A percentile compares a stretch with the other conserved stretches of the same genome.
phyloP scores from a whole-genome alignment of 2,888 invertebrate species.

The Malthinus flaveolus region DNA sequence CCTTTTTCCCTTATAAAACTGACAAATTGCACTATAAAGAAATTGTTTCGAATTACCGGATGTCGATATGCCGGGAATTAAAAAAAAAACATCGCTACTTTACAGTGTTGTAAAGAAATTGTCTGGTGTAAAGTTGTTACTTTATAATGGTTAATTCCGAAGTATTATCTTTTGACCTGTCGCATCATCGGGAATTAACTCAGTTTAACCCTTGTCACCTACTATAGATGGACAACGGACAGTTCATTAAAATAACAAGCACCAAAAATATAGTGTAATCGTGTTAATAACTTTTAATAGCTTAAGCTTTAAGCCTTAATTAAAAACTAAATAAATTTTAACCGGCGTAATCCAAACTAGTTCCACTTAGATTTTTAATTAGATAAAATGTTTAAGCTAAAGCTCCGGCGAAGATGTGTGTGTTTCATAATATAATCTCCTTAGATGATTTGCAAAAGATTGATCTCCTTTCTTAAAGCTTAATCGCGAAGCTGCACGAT shows the following conservation, averaged over 20 bases:
- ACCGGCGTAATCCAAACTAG: not conserved
- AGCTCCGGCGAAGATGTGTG: too few species aligned
- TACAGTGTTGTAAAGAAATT: not conserved
- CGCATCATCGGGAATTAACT: constrained; percentile 31
- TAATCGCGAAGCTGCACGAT: not conserved
- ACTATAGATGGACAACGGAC: constrained; percentile 30
- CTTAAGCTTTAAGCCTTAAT: not conserved
- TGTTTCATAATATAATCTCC: not conserved
- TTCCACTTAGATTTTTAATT: too few species aligned
- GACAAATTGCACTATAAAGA: constrained; percentile 9
- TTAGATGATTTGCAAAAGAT: not conserved
- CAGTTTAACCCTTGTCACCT: constrained; percentile 28
- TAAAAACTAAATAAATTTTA: not conserved
- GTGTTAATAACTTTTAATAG: constrained; percentile 12
- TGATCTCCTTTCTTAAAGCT: not conserved
- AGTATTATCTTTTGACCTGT: constrained; percentile 28
- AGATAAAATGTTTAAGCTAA: too few species aligned
- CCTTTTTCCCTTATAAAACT: constrained; percentile 12
- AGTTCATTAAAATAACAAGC: constrained; percentile 30
- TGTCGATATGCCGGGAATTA: not conserved
- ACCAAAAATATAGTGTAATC: constrained; percentile 18
- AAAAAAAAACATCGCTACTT: not conserved
- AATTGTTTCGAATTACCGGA: constrained; percentile 2
- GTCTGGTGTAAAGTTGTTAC: constrained; percentile 15
- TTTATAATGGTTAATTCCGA: constrained; percentile 29